Evolutionary conservation across 2,797 vertebrate species (phyloP), one percentile per base, ranked within the genome.

Genomic region (Botia almorhae): DNA sequence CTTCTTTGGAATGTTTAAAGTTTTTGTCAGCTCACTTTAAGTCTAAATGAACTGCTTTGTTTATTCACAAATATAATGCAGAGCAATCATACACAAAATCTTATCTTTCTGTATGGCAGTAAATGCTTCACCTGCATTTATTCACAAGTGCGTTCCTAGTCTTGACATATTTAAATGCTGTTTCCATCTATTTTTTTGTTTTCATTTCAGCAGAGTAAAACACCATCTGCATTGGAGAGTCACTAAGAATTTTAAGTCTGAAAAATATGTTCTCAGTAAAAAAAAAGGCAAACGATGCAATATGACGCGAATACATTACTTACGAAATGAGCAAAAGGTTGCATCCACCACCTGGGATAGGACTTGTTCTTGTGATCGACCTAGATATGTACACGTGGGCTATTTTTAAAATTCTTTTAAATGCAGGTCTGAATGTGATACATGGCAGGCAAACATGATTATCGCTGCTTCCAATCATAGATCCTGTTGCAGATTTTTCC

Each of bases 221-320:
- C 39, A 70, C 78, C 81, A 82, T 81, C 68, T 82, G 75, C 69
- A 56, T 29, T 74, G 11, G 39, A 74, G 51, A 64, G 55, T 63
- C 69, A 21, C 14, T 56, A 64, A 39, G n/a, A 82, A 83, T 77
- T 76, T 77, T 43, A 46, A 80, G 29, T 1, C 12, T 23, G 43
- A 29, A 39, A 81, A 68, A 74, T 50, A 23, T 23, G 16, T 69
- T 77, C 75, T 58, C 51, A 7, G 58, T 14, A 53, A 33, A 69
- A 33, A 33, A 81, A 61, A 75, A 14, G 23, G n/a, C 39, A 58
- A 72, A 60, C 60, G 46, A 68, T 13, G 17, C 36, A 78, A 56
- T 50, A 33, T 7, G 14, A 33, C 58, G 4, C 29, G 61, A 65
- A 70, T 72, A 26, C 39, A 78, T 75, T 53, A 53, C 67, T 76